A percentile compares a stretch with the other conserved stretches of the same genome.
phyloP scores from a whole-genome alignment of 2,797 vertebrate genomes.

The Discoglossus pictus region DNA sequence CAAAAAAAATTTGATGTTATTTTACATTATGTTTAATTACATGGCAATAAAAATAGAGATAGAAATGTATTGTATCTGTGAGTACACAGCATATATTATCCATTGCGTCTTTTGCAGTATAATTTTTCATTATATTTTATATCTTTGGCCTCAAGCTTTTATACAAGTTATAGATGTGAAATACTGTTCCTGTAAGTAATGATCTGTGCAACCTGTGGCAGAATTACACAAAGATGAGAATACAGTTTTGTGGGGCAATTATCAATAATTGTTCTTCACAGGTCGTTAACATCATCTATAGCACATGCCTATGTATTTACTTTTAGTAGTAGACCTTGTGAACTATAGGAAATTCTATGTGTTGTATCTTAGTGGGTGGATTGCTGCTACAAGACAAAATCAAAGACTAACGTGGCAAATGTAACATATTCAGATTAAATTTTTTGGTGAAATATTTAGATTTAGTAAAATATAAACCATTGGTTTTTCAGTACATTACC shows the following conservation, averaged over 20 bases:
- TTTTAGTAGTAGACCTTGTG: conserved; percentile 15
- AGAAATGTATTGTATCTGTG: conserved; percentile 14
- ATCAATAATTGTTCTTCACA: conserved; percentile 11
- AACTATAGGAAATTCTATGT: conserved; percentile 22
- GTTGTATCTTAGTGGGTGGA: conserved; percentile 25
- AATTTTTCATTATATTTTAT: neutral
- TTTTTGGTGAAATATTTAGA: conserved; percentile 4
- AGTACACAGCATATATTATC: neutral
- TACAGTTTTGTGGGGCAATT: neutral
- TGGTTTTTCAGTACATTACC: conserved; percentile 8
- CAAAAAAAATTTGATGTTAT: neutral
- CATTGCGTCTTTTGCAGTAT: neutral
- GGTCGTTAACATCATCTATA: conserved; percentile 11
- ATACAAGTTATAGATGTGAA: conserved; percentile 1
- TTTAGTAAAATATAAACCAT: conserved; percentile 16
- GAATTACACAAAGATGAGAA: conserved; percentile 16
- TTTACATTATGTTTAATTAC: conserved; percentile 4
- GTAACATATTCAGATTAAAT: conserved; percentile 12
- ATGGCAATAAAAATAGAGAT: conserved; percentile 38
- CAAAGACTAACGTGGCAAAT: too few species aligned
- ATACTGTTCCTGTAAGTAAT: conserved; percentile 26
- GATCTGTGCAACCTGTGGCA: conserved; percentile 3
- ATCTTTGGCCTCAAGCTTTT: neutral
- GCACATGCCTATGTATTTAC: conserved; percentile 30
- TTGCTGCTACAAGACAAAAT: conserved; percentile 2